These are phyloP conservation scores for Sebastes wilsoni DNA, from an alignment of 2,797 vertebrate genomes.

Conservation along the genomic window DNA sequence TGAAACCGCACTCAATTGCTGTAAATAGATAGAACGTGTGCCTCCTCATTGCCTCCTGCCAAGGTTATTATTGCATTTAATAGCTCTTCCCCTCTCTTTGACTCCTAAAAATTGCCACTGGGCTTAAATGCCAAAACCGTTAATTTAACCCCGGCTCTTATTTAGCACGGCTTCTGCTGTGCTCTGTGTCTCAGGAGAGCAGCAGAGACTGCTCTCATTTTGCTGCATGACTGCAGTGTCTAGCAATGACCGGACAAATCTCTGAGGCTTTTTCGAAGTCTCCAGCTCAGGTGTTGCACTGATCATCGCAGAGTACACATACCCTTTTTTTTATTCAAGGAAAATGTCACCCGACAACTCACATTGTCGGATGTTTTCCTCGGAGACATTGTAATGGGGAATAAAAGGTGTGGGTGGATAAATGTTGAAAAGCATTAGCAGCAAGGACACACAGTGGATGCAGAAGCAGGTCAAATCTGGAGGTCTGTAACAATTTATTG, in stretches of 20 bases:
- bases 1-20: slow-evolving; percentile 17
- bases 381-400: background rate
- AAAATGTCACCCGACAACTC: background rate
- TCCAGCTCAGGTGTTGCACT: slow-evolving; percentile 27
- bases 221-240: slow-evolving; percentile 76
- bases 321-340: background rate
- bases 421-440: slow-evolving; percentile 10
- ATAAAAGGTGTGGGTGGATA: slow-evolving; percentile 11
- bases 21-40: background rate
- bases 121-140: slow-evolving; percentile 48
- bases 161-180: slow-evolving; percentile 52
- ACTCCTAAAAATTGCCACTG: slow-evolving; percentile 53
- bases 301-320: slow-evolving; percentile 1
- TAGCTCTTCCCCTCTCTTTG: slow-evolving; percentile 41
- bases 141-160: slow-evolving; percentile 49
- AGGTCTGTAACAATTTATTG: slow-evolving; percentile 28
- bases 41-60: slow-evolving; percentile 25
- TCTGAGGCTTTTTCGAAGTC: slow-evolving; percentile 30
- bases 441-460: slow-evolving; percentile 17
- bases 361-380: background rate
- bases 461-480: slow-evolving; percentile 3
- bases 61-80: slow-evolving; percentile 67
- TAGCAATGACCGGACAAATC: slow-evolving; percentile 40
- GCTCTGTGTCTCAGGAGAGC: slow-evolving; percentile 53
- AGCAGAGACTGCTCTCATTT: slow-evolving; percentile 55